A percentile compares a stretch with the other conserved stretches of the same genome.
Evolutionary conservation across 2,888 invertebrate genomes (phyloP).

Genomic region (Ectemnius cavifrons): DNA sequence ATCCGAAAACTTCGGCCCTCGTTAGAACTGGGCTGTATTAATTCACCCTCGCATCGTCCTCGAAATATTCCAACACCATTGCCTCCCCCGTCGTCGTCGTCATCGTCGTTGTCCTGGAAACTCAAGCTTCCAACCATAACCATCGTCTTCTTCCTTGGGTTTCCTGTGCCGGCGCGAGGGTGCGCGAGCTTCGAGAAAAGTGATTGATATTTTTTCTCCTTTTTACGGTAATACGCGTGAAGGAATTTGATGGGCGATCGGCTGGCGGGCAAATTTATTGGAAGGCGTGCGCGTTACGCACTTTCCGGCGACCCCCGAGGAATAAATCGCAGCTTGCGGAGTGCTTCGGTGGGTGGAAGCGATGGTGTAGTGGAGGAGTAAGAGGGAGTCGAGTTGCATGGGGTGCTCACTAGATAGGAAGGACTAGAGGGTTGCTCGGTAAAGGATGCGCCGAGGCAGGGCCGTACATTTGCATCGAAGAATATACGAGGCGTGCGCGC

Average conservation of each 20-base stretch:
- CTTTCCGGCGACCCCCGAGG: constrained; percentile 35
- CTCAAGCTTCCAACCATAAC: too few relatives aligned
- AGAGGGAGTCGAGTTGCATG: constrained; percentile 49
- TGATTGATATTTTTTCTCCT: constrained; percentile 2
- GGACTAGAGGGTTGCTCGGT: constrained; percentile 29
- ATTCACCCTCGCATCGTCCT: too few relatives aligned
- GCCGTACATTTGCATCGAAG: constrained; percentile 44
- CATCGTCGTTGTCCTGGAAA: too few relatives aligned
- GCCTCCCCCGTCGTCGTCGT: too few relatives aligned
- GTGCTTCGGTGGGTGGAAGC: constrained; percentile 35
- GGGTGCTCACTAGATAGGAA: constrained; percentile 38
- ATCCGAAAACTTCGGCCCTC: too few relatives aligned
- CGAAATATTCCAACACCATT: too few relatives aligned
- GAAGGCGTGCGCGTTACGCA: constrained; percentile 36
- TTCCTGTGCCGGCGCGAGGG: background rate
- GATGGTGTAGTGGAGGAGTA: constrained; percentile 32
- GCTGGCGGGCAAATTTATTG: constrained; percentile 51
- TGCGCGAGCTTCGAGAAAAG: background rate
- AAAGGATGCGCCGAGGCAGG: constrained; percentile 40
- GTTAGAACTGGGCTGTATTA: too few relatives aligned
- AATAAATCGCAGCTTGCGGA: constrained; percentile 46
- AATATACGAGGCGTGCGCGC: constrained; percentile 3
- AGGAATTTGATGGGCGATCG: constrained; percentile 32
- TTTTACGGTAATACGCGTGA: constrained; percentile 10
- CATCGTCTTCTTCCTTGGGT: background rate